These are phyloP conservation scores for Pseudocheirus occidentalis DNA, from an alignment of 2,797 vertebrate species.

Conservation along the genomic window DNA sequence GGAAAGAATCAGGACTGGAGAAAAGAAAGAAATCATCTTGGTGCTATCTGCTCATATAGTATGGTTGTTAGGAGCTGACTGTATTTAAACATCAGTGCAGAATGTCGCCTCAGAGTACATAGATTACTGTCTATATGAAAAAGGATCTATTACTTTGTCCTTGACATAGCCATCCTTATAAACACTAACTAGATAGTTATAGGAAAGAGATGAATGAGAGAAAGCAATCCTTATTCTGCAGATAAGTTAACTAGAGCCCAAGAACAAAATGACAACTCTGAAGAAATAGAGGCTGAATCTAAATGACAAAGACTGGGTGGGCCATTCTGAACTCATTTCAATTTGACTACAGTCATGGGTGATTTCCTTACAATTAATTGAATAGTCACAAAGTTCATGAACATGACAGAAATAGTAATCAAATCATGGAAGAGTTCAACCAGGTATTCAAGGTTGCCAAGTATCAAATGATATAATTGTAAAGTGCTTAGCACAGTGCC, in stretches of 20 bases:
- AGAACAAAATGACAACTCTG: background rate
- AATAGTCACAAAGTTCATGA: background rate
- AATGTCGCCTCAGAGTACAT: background rate
- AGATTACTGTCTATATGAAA: background rate
- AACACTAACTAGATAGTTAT: background rate
- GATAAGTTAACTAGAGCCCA: background rate
- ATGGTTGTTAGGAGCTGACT: background rate
- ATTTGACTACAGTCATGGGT: background rate
- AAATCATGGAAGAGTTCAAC: background rate
- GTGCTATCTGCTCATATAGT: background rate
- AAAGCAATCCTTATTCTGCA: constrained; percentile 1
- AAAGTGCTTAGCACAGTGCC: background rate
- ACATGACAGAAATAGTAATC: background rate
- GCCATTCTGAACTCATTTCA: background rate
- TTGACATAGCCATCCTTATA: background rate
- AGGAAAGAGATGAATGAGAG: background rate
- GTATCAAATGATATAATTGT: background rate
- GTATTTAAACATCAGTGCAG: background rate
- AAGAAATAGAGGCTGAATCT: background rate
- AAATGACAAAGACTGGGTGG: background rate
- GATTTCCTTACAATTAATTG: background rate
- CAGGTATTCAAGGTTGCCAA: background rate
- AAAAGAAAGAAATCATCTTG: background rate
- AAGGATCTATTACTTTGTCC: background rate
- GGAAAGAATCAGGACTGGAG: background rate